A percentile compares a stretch with the other conserved stretches of the same genome.
Evolutionary conservation across 2,888 invertebrate genomes (phyloP).

Genomic region (Netelia melanura): DNA sequence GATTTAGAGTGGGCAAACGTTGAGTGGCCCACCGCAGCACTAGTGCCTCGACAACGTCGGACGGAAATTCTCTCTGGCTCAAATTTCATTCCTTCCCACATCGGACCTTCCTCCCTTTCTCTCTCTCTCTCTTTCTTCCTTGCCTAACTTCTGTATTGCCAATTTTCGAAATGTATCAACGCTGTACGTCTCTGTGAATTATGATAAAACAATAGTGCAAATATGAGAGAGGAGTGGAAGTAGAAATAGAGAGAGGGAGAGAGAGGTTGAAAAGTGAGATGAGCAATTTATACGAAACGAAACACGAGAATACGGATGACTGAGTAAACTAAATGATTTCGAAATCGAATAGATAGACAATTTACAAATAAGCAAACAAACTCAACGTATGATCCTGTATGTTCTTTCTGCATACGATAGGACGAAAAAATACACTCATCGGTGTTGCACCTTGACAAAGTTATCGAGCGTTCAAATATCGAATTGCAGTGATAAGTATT

Average conservation of each 20-base stretch:
- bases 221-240: not conserved
- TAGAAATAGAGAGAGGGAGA: not conserved
- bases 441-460: no score
- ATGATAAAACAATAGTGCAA: slow-evolving; percentile 24
- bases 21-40: slow-evolving; percentile 57
- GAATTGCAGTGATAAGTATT: no score
- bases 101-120: slow-evolving; percentile 17
- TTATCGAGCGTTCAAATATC: no score
- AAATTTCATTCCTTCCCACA: slow-evolving; percentile 24
- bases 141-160: slow-evolving; percentile 3
- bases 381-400: no score
- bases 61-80: slow-evolving; percentile 69
- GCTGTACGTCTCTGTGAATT: not conserved
- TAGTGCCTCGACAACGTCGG: slow-evolving; percentile 70
- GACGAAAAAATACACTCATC: no score
- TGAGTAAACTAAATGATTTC: not conserved
- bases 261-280: not conserved
- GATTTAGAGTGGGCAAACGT: slow-evolving; percentile 65
- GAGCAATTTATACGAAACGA: not conserved
- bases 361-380: no score
- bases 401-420: no score
- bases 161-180: slow-evolving; percentile 4
- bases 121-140: slow-evolving; percentile 38
- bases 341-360: not conserved
- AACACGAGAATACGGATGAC: not conserved